Evolutionary conservation across 2,113 vertebrate species (phyloP).

Genomic region (Brachypodius melanocephalos): DNA sequence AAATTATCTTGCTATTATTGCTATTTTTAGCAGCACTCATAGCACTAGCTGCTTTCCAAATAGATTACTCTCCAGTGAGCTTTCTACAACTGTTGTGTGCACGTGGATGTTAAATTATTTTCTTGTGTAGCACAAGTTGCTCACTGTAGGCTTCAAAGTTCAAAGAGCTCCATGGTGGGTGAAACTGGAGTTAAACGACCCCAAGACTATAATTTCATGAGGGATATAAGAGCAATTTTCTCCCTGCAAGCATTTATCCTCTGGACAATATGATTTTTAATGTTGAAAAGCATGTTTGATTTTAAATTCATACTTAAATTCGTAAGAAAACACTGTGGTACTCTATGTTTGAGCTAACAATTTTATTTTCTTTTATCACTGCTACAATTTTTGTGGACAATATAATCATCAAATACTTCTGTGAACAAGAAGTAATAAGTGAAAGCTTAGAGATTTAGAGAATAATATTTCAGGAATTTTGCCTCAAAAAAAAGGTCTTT

Average conservation of each 20-base stretch:
- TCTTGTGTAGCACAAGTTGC: not conserved
- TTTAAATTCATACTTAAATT: not conserved
- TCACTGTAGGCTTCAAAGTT: not conserved
- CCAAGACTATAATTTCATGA: not conserved
- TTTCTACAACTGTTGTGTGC: not conserved
- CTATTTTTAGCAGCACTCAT: not conserved
- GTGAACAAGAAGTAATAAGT: not conserved
- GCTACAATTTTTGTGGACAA: not conserved
- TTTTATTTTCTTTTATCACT: slow-evolving; percentile 11
- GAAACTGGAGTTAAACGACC: not conserved
- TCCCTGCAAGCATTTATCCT: not conserved
- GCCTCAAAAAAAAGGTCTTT: slow-evolving; percentile 27
- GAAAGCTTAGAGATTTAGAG: slow-evolving; percentile 33
- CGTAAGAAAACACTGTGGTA: not conserved
- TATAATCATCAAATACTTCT: not conserved
- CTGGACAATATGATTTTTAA: not conserved
- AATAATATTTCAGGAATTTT: slow-evolving; percentile 26
- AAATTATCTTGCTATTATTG: not conserved
- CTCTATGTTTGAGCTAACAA: not conserved
- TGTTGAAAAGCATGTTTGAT: not conserved
- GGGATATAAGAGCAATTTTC: not conserved
- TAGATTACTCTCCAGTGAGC: not conserved
- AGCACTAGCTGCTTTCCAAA: not conserved
- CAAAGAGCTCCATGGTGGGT: not conserved
- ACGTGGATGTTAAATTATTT: not conserved